A percentile compares a stretch with the other conserved stretches of the same genome.
Conservation (phyloP, 1,140 invertebrate genomes). For the Chymomyza costata region DNA sequence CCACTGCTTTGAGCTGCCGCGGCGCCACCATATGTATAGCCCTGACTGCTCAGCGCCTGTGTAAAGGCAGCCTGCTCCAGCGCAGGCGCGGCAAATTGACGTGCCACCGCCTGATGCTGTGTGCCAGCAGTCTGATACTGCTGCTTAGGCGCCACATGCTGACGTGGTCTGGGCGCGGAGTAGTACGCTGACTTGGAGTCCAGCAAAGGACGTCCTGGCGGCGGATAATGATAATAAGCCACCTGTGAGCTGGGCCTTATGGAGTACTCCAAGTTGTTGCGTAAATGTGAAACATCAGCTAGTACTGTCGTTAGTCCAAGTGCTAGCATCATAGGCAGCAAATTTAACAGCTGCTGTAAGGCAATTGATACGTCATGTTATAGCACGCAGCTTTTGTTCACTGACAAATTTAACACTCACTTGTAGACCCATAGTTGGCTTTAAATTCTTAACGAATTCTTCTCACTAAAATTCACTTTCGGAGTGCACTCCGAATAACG, state of each 20-base stretch:
- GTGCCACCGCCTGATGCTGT: conserved; percentile 37
- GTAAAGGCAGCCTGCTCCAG: conserved; percentile 66
- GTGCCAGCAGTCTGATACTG: conserved; percentile 10
- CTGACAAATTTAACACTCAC: conserved; percentile 21
- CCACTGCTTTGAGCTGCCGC: no score
- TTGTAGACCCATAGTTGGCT: conserved; percentile 26
- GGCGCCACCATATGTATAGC: conserved; percentile 46
- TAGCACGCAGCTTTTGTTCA: not conserved
- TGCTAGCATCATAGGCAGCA: conserved; percentile 8
- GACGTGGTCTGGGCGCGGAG: not conserved
- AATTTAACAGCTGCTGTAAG: conserved; percentile 15
- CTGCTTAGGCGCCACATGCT: conserved; percentile 1
- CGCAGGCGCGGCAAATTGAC: conserved; percentile 44
- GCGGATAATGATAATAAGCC: conserved; percentile 62
- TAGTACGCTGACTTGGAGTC: not conserved
- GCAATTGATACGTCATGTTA: conserved; percentile 6
- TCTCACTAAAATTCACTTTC: conserved; percentile 12
- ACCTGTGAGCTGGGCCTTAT: conserved; percentile 50
- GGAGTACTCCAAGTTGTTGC: conserved; percentile 36
- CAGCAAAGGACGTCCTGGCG: conserved; percentile 23
- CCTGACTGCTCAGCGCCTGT: conserved; percentile 58
- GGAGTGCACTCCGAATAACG: no score
- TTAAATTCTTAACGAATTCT: no score
- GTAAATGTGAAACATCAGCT: conserved; percentile 44
- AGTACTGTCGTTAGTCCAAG: conserved; percentile 6